These are phyloP conservation scores for Caenorhabditis becei DNA, from an alignment of 2,888 invertebrate genomes.

Conservation along the genomic window DNA sequence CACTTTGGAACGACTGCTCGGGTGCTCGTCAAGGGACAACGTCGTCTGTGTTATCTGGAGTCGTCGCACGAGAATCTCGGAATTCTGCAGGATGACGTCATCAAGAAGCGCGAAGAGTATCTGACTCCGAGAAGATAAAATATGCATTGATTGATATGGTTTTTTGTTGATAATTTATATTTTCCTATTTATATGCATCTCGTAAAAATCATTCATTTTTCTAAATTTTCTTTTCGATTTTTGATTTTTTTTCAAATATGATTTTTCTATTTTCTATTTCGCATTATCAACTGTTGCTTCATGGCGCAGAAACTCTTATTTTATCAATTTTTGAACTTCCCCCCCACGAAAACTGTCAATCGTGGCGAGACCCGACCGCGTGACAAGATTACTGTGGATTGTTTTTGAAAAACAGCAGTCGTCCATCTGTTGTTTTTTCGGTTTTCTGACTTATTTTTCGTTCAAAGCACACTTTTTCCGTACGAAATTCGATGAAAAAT, in stretches of 20 bases:
- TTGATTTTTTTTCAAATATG: background rate
- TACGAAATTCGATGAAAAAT: no score
- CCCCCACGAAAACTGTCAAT: background rate
- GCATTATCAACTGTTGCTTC: background rate
- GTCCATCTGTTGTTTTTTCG: no score
- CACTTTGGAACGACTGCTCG: slow-evolving; percentile 66
- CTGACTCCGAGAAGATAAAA: slow-evolving; percentile 28
- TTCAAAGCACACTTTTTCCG: no score
- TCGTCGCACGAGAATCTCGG: slow-evolving; percentile 80
- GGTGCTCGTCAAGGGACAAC: slow-evolving; percentile 73
- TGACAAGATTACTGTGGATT: no score
- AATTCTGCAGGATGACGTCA: slow-evolving; percentile 76
- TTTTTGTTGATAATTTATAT: slow-evolving; percentile 6
- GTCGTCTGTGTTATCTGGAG: slow-evolving; percentile 78
- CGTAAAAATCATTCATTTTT: background rate
- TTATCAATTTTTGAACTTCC: no score
- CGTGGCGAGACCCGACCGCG: no score
- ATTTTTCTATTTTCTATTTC: background rate
- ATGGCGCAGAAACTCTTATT: no score
- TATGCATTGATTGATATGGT: background rate
- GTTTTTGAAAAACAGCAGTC: no score
- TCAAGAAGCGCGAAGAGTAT: slow-evolving; percentile 68
- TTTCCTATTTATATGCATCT: background rate
- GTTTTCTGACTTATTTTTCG: no score
- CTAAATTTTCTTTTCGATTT: background rate